These are phyloP conservation scores for Luscinia luscinia DNA, from an alignment of 2,797 vertebrate genomes.

Conservation along the genomic window DNA sequence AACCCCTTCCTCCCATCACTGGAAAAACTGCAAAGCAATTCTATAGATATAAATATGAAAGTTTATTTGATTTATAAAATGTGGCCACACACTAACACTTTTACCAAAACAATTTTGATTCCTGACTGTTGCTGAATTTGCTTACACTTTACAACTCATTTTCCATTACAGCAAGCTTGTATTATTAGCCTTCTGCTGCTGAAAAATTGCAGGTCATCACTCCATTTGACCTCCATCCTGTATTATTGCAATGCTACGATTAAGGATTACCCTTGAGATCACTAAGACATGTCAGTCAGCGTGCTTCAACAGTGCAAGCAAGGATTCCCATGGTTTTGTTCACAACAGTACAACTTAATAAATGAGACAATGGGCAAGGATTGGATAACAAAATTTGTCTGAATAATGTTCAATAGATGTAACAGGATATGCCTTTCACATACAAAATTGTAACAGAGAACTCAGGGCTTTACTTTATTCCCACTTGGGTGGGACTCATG, in stretches of 20 bases:
- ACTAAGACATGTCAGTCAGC: constrained; percentile 51
- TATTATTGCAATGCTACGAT: constrained; percentile 33
- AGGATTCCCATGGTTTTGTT: constrained; percentile 47
- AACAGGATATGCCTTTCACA: background rate
- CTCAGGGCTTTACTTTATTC: background rate
- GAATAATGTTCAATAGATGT: background rate
- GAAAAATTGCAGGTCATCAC: constrained; percentile 63
- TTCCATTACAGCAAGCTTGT: constrained; percentile 5
- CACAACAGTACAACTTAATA: constrained; percentile 24
- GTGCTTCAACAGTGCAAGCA: background rate
- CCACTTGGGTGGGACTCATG: background rate
- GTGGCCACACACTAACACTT: background rate
- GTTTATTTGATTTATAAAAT: background rate
- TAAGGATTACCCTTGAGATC: constrained; percentile 58
- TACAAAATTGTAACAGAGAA: background rate
- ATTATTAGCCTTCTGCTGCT: constrained; percentile 35
- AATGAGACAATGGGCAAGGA: constrained; percentile 29
- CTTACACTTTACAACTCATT: background rate
- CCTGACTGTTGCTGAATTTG: background rate
- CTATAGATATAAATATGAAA: background rate
- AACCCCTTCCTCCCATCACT: background rate
- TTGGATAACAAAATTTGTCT: constrained; percentile 21
- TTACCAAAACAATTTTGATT: background rate
- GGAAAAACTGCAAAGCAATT: background rate
- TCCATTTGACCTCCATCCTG: constrained; percentile 57